A percentile compares a stretch with the other conserved stretches of the same genome.
phyloP scores from a whole-genome alignment of 2,888 invertebrate species.

The Altica lythri region DNA sequence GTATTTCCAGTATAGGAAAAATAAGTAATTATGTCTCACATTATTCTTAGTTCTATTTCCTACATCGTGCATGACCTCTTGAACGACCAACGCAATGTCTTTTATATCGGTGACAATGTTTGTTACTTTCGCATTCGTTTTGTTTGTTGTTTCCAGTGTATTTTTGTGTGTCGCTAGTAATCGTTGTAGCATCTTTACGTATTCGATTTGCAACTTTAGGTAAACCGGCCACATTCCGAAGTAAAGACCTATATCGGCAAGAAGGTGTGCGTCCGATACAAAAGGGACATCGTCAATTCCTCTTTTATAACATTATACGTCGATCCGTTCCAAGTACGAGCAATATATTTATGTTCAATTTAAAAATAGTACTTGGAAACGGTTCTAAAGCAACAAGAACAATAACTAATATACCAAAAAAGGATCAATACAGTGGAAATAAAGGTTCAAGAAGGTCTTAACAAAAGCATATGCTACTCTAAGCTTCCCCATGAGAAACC shows the following conservation, averaged over 20 bases:
- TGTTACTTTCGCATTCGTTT: constrained; percentile 14
- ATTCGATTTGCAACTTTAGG: constrained; percentile 46
- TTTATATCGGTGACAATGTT: constrained; percentile 26
- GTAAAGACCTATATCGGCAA: constrained; percentile 36
- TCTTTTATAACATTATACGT: too few species aligned
- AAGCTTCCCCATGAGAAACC: too few species aligned
- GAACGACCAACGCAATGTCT: constrained; percentile 8
- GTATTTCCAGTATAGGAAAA: too few species aligned
- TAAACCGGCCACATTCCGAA: constrained; percentile 45
- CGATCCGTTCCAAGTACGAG: too few species aligned
- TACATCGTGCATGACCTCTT: constrained; percentile 33
- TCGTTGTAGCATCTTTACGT: constrained; percentile 42
- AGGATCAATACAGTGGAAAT: too few species aligned
- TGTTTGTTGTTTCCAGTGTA: constrained; percentile 33
- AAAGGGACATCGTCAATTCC: constrained; percentile 1
- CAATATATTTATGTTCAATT: too few species aligned
- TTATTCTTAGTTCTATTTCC: constrained; percentile 33
- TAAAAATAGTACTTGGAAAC: too few species aligned
- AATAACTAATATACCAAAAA: too few species aligned
- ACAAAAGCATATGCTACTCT: too few species aligned
- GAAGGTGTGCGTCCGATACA: neutral
- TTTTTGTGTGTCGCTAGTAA: constrained; percentile 42
- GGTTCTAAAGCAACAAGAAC: too few species aligned
- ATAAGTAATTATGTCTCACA: too few species aligned
- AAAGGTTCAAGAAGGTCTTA: too few species aligned